Evolutionary conservation across 2,113 vertebrate genomes (phyloP).

Genomic region (Herpetotheres cachinnans): DNA sequence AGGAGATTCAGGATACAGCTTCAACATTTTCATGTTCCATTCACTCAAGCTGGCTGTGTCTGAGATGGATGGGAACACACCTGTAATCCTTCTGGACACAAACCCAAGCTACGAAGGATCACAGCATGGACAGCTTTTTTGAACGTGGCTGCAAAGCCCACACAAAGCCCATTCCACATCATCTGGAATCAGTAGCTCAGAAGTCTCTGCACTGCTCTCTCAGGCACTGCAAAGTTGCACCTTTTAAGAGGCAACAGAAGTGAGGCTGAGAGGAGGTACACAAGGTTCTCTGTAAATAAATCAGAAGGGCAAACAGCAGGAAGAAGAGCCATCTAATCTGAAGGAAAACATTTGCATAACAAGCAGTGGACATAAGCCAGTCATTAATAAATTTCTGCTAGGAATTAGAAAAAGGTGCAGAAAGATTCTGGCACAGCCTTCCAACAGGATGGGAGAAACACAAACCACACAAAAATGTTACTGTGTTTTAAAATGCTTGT

Average conservation of each 20-base stretch:
- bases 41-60: not conserved
- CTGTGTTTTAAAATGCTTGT: slow-evolving; percentile 2
- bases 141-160: not conserved
- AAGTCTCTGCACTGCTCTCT: not conserved
- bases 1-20: not conserved
- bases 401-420: slow-evolving; percentile 53
- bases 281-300: not conserved
- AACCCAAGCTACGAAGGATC: not conserved
- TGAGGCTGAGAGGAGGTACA: not conserved
- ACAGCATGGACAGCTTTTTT: not conserved
- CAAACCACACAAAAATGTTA: slow-evolving; percentile 20
- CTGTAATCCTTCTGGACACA: not conserved
- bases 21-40: not conserved
- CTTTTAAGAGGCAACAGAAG: not conserved
- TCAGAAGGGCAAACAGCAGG: not conserved
- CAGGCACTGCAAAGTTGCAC: not conserved
- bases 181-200: not conserved
- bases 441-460: slow-evolving; percentile 30
- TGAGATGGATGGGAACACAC: not conserved
- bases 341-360: slow-evolving; percentile 34
- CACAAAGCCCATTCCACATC: not conserved
- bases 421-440: slow-evolving; percentile 32
- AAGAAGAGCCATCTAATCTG: not conserved
- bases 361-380: slow-evolving; percentile 3
- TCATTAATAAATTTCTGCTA: slow-evolving; percentile 41